Evolutionary conservation across 2,888 invertebrate genomes (phyloP), one percentile per base, ranked within the genome.

Genomic region (Lochmaea capreae): DNA sequence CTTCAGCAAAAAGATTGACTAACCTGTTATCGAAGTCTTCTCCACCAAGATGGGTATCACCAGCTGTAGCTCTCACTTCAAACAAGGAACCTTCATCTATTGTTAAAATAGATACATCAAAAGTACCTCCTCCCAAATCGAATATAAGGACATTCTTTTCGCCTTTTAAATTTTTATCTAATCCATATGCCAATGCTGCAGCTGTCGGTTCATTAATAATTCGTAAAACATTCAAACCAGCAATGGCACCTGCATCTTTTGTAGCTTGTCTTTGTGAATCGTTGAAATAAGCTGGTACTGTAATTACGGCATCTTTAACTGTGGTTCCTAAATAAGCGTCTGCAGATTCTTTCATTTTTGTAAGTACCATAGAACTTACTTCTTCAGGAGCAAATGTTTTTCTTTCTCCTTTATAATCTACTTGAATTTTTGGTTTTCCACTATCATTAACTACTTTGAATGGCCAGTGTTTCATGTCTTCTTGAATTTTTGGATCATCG

Each of bases 21-120:
- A 92, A 82, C 33, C 90, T 87, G 80, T 89, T 91, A 78, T 89
- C 89, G 78, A 89, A 89, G 86, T 94, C 92, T 85, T 94, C 94
- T 12, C 94, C 94, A 26, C 94, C 94, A 69, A 95, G 89, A 84
- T 95, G 95, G 6, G 95, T 95, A 84, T 96, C 95, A 49, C 95
- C 95, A 49, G 94, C 94, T 2, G 95, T 96, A 0, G 95, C 89
- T 85, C 91, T 93, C 4, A 95, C 96, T 3, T 95, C 95, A 87
- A 95, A 95, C 85, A 95, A 94, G n/a, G 94, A 94, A 63, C 89
- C 89, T 86, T 95, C 94, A 83, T 94, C 94, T 84, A 95, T 95
- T 67, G 94, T 93, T 63, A 96, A 88, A 76, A 95, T 92, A 66
- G 95, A 95, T 0, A 95, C 95, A 87, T 95, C 95, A 86, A 95